A percentile compares a stretch with the other conserved stretches of the same genome.
Conservation (phyloP, 2,113 vertebrate genomes). For the Phyllostomus hastatus region DNA sequence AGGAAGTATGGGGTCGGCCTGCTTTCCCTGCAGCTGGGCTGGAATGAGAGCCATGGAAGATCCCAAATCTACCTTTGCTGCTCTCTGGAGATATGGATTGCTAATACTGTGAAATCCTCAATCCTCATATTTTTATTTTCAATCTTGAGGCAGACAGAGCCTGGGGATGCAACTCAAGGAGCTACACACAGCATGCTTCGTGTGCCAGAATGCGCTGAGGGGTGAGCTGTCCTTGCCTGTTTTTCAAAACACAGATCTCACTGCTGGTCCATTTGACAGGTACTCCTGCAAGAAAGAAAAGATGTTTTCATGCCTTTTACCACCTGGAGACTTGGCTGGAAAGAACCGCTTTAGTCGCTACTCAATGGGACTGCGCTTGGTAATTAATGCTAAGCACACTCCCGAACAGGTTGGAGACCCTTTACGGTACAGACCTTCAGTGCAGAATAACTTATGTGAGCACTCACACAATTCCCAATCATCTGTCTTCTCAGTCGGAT, state of each 20-base stretch:
- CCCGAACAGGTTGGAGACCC: neutral
- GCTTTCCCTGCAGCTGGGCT: fast-evolving
- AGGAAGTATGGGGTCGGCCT: neutral
- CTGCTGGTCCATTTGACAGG: neutral
- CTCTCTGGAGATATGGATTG: neutral
- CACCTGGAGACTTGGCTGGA: neutral
- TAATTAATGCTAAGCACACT: neutral
- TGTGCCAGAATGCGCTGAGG: neutral
- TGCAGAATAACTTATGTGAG: neutral
- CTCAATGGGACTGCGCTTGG: neutral
- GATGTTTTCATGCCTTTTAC: neutral
- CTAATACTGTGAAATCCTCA: neutral
- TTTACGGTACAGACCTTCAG: neutral
- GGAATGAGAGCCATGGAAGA: fast-evolving
- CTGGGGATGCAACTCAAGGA: neutral
- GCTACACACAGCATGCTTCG: neutral
- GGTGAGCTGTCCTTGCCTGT: neutral
- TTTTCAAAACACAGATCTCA: neutral
- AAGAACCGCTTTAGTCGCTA: neutral
- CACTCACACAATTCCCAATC: neutral
- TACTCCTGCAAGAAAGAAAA: neutral
- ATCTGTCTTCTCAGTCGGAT: neutral
- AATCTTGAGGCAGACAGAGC: neutral
- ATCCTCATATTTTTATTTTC: neutral
- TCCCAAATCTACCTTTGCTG: neutral